A percentile compares a stretch with the other conserved stretches of the same genome.
phyloP scores from a whole-genome alignment of 2,888 invertebrate genomes.

The Eristalis pertinax region DNA sequence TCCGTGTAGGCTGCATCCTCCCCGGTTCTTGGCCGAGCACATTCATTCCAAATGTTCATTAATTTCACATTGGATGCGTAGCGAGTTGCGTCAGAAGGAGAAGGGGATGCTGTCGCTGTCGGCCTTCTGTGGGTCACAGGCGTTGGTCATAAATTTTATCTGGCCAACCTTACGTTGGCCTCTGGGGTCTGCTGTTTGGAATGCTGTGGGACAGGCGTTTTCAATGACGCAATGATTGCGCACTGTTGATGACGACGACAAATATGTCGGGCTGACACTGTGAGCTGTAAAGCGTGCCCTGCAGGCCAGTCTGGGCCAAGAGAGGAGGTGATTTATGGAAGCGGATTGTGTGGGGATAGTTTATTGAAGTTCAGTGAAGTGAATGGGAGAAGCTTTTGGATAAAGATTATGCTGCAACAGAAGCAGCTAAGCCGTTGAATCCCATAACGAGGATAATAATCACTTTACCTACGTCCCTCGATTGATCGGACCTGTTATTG shows the following conservation, averaged over 20 bases:
- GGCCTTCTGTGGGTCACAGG: background rate
- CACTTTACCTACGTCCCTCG: background rate
- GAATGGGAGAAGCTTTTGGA: no score
- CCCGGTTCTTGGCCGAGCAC: background rate
- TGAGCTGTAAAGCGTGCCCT: background rate
- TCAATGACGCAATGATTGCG: constrained; percentile 58
- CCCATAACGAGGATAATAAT: background rate
- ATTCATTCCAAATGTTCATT: constrained; percentile 50
- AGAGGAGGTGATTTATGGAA: background rate
- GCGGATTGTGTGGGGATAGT: background rate
- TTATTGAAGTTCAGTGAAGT: background rate
- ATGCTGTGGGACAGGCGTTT: constrained; percentile 5
- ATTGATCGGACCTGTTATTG: background rate
- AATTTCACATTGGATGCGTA: constrained; percentile 36
- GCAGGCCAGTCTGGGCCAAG: background rate
- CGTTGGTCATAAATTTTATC: constrained; percentile 50
- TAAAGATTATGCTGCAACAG: background rate
- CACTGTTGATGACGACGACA: constrained; percentile 44
- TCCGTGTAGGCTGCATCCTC: background rate
- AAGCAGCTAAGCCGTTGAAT: background rate
- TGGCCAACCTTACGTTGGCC: constrained; percentile 3
- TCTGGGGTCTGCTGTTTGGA: constrained; percentile 18
- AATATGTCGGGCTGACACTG: constrained; percentile 42
- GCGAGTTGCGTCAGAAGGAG: background rate
- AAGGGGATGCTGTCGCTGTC: background rate